These are phyloP conservation scores for Amphiprion percula DNA, from an alignment of 2,113 vertebrate species.

Conservation along the genomic window DNA sequence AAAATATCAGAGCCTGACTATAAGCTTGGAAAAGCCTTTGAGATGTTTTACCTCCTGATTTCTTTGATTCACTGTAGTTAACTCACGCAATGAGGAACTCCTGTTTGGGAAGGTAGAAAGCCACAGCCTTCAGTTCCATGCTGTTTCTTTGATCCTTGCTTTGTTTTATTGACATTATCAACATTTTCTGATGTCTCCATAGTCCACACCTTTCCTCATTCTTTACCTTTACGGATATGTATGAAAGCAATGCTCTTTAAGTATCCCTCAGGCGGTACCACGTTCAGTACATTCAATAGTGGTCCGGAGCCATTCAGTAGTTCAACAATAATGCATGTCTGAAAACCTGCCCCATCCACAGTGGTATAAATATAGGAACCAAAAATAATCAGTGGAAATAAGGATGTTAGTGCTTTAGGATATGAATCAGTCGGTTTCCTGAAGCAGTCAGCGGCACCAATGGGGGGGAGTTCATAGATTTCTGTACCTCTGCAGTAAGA, in stretches of 20 bases:
- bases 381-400: constrained; percentile 78
- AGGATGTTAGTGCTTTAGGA: constrained; percentile 75
- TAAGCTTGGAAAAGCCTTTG: constrained; percentile 57
- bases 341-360: constrained; percentile 41
- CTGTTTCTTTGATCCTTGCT: constrained; percentile 54
- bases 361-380: constrained; percentile 65
- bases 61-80: constrained; percentile 63
- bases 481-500: constrained; percentile 39
- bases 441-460: constrained; percentile 40
- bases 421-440: constrained; percentile 82
- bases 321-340: constrained; percentile 38
- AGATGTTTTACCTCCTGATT: constrained; percentile 58
- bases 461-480: constrained; percentile 33
- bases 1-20: constrained; percentile 67
- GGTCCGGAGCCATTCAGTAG: constrained; percentile 25
- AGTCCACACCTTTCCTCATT: constrained; percentile 26
- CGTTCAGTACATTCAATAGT: constrained; percentile 6
- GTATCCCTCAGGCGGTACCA: not conserved
- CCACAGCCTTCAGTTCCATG: constrained; percentile 24
- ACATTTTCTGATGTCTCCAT: not conserved
- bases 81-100: constrained; percentile 52
- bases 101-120: constrained; percentile 47
- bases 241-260: constrained; percentile 8
- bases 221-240: not conserved
- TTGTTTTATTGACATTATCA: constrained; percentile 31